Base-by-base conservation (phyloP, 2,888 invertebrate species). In the Nemapogon koenigi region DNA sequence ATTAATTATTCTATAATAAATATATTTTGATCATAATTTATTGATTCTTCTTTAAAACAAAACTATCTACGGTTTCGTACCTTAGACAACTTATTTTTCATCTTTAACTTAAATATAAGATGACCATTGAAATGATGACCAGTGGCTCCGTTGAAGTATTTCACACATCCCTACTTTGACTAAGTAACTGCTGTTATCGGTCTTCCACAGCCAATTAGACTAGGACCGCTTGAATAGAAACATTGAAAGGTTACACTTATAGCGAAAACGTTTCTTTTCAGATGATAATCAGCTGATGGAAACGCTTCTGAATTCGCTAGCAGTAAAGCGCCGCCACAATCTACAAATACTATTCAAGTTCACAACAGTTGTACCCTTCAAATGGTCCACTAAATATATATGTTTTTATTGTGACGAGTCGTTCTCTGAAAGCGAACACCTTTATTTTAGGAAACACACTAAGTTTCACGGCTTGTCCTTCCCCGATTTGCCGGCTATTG, bases 221-320 rank as follows among this genome's bases (percentile, higher is more conserved):
- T n/a, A n/a, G n/a, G n/a, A n/a, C n/a, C n/a, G n/a, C n/a, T n/a
- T n/a, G n/a, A n/a, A n/a, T n/a, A n/a, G n/a, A n/a, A n/a, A n/a
- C 18, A 13, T 33, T 33, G 25, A 43, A 53, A 53, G 65, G 73
- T 72, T 75, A 72, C 76, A 72, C 73, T 76, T 72, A 73, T 51
- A 71, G 55, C 49, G 36, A 52, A 49, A 52, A 49, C 52, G 57
- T 70, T 67, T 68, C 55, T 69, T 75, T 75, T 62, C 75, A 75
- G 75, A 62, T 72, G 49, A 51, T 47, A 53, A 56, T 49, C 54
- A 49, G 46, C 53, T 55, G 49, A 50, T 50, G 51, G 53, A 55
- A 50, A 52, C 46, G 50, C 55, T 33, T n/a, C 19, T 18, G 33
- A 14, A 33, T 19, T 33, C 33, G 14, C 33, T 33, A 18, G 33